Conservation (phyloP, 2,797 vertebrate genomes). For the Acropternis orthonyx region DNA sequence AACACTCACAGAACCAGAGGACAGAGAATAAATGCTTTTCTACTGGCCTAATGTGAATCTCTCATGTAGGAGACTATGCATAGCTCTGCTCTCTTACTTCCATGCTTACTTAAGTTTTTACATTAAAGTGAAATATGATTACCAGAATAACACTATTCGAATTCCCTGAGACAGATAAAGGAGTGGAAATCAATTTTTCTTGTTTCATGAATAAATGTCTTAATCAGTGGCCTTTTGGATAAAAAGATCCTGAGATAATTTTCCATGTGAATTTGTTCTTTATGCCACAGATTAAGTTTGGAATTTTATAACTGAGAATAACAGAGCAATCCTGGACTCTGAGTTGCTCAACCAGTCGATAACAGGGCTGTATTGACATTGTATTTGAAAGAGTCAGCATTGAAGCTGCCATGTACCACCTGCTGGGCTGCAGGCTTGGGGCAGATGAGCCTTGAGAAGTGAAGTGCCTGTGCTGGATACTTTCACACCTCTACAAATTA, state of each 20-base stretch:
- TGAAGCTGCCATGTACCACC: rapidly evolving
- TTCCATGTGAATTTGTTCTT: not conserved
- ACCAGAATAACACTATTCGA: not conserved
- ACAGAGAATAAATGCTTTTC: not conserved
- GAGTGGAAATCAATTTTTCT: not conserved
- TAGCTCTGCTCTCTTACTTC: not conserved
- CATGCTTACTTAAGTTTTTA: not conserved
- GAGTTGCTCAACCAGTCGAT: not conserved
- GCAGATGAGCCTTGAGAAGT: not conserved
- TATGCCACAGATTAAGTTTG: not conserved
- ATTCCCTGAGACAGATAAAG: not conserved
- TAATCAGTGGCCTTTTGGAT: not conserved
- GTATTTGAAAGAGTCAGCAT: not conserved
- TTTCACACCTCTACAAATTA: not conserved
- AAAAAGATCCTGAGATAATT: not conserved
- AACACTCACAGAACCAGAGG: not conserved
- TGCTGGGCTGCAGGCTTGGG: not conserved
- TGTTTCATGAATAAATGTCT: not conserved
- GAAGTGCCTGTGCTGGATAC: not conserved
- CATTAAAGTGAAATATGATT: not conserved
- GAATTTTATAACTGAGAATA: not conserved
- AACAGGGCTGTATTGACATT: rapidly evolving
- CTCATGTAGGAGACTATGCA: not conserved
- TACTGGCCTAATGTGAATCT: not conserved
- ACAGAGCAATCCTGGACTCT: not conserved